These are phyloP conservation scores for Scolopax rusticola DNA, from an alignment of 2,797 vertebrate species.

Conservation along the genomic window DNA sequence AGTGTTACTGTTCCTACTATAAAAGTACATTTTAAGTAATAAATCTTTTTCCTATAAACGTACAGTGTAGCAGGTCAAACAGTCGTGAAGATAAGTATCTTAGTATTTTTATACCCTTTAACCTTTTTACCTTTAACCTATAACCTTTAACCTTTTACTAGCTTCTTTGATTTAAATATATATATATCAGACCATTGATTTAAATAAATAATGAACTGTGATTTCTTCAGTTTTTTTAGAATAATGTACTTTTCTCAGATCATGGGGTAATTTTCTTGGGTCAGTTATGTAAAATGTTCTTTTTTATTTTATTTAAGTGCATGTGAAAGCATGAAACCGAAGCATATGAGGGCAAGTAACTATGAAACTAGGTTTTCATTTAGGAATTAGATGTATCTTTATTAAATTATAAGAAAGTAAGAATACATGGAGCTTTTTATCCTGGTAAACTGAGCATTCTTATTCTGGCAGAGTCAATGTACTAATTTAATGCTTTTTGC, in stretches of 20 bases:
- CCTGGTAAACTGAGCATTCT: background rate
- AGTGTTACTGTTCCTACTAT: background rate
- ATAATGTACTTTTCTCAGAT: background rate
- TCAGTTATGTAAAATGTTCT: background rate
- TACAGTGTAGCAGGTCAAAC: background rate
- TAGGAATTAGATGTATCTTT: background rate
- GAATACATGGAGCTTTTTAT: background rate
- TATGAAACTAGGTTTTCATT: background rate
- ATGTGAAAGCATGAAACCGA: background rate
- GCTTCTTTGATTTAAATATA: background rate
- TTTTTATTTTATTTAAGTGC: background rate
- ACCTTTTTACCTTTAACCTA: background rate
- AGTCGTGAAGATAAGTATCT: background rate
- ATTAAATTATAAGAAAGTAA: background rate
- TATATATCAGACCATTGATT: background rate
- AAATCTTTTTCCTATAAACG: background rate
- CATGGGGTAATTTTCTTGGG: background rate
- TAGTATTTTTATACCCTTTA: background rate
- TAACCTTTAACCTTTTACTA: background rate
- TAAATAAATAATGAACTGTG: background rate
- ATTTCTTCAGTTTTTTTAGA: background rate
- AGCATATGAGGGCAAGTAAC: background rate
- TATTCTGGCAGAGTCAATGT: background rate
- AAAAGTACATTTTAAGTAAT: background rate
- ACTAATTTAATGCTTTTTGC: background rate